Conservation (phyloP, 2,113 vertebrate species). For the Chlorodrepanis virens region DNA sequence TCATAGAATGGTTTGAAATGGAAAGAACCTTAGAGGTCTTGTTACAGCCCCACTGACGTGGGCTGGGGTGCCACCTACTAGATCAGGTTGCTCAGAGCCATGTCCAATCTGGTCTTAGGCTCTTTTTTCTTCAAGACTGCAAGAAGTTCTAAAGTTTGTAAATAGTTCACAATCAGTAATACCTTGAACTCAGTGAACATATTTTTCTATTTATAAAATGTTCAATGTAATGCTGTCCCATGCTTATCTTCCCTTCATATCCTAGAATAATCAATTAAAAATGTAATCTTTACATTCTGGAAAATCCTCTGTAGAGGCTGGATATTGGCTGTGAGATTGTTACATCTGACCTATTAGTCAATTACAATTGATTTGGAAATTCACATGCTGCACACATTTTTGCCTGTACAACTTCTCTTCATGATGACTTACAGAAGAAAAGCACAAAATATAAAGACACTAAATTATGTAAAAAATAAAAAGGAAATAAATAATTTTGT, state of each 20-base stretch:
- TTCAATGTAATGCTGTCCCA: not conserved
- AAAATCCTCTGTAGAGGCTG: not conserved
- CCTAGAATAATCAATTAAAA: not conserved
- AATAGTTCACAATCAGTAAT: not conserved
- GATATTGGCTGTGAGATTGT: not conserved
- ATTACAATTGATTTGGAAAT: not conserved
- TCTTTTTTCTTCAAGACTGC: not conserved
- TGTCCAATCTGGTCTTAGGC: not conserved
- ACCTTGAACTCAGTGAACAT: not conserved
- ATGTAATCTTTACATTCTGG: not conserved
- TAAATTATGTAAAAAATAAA: not conserved
- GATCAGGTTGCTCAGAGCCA: not conserved
- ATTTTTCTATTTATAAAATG: not conserved
- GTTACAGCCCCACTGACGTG: not conserved
- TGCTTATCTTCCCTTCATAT: not conserved
- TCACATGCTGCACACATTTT: not conserved
- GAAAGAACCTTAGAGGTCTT: not conserved
- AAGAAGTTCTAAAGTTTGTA: not conserved
- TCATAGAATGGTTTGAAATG: not conserved
- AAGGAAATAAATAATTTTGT: not conserved
- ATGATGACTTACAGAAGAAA: not conserved
- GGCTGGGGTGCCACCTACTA: not conserved
- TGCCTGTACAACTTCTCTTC: not conserved
- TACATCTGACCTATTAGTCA: not conserved
- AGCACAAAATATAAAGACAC: not conserved